Evolutionary conservation across 2,888 invertebrate genomes (phyloP).

Genomic region (Ceramica pisi): DNA sequence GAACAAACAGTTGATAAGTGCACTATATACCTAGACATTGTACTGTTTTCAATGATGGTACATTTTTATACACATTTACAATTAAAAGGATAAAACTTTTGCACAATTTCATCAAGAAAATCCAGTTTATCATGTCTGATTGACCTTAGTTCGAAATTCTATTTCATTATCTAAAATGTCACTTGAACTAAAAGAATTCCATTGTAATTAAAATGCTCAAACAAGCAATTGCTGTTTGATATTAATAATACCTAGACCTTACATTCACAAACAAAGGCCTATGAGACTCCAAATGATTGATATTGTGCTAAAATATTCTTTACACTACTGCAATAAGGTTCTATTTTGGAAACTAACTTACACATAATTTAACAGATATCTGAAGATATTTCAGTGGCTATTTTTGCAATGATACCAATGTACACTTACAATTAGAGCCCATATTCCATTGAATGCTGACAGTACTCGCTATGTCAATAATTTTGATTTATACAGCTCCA

Average conservation of each 20-base stretch:
- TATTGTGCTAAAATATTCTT: conserved; percentile 45
- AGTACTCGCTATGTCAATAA: conserved; percentile 63
- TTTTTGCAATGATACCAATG: conserved; percentile 66
- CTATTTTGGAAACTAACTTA: conserved; percentile 40
- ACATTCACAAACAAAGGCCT: conserved; percentile 50
- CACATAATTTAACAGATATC: conserved; percentile 45
- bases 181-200: conserved; percentile 20
- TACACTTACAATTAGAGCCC: conserved; percentile 68
- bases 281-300: conserved; percentile 21
- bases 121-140: conserved; percentile 16
- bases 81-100: conserved; percentile 13
- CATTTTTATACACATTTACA: conserved; percentile 33
- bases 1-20: conserved; percentile 59
- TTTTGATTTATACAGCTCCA: conserved; percentile 67
- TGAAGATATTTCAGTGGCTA: conserved; percentile 42
- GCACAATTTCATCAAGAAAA: conserved; percentile 20
- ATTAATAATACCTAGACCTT: conserved; percentile 38
- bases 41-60: conserved; percentile 49
- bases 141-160: conserved; percentile 54
- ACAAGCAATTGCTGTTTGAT: conserved; percentile 34
- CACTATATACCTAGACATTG: conserved; percentile 57
- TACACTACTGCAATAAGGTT: conserved; percentile 41
- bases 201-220: conserved; percentile 36
- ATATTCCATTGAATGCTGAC: conserved; percentile 56
- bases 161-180: conserved; percentile 44